Conservation (phyloP, 2,113 vertebrate genomes). For the Telmatochromis sp. region DNA sequence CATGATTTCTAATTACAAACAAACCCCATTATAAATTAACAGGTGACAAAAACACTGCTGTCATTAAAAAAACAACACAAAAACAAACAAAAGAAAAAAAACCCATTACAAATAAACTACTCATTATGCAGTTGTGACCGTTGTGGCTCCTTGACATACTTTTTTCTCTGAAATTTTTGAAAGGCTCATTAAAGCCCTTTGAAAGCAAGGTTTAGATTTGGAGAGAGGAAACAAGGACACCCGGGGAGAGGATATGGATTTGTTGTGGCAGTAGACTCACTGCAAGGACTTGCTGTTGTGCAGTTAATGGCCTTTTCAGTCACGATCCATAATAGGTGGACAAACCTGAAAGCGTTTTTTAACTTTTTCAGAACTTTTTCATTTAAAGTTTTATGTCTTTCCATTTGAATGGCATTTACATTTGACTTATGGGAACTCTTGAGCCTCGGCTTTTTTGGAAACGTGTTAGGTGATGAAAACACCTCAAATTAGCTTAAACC, state of each 20-base stretch:
- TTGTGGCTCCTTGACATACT: background rate
- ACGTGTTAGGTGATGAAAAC: background rate
- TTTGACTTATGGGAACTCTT: background rate
- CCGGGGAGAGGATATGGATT: background rate
- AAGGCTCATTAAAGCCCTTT: background rate
- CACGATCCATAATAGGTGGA: background rate
- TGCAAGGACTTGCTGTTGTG: background rate
- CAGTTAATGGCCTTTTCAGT: background rate
- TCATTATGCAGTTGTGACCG: background rate
- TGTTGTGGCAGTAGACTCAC: background rate
- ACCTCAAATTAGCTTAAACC: background rate
- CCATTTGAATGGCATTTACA: background rate
- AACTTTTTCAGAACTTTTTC: background rate
- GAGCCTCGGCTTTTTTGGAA: background rate
- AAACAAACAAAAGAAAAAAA: background rate
- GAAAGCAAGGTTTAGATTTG: background rate
- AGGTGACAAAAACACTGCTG: background rate
- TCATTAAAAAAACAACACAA: background rate
- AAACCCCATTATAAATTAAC: background rate
- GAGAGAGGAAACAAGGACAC: background rate
- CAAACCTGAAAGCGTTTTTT: background rate
- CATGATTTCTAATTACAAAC: background rate
- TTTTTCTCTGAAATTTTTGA: conserved; percentile 5
- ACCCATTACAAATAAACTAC: background rate
- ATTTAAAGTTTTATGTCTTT: background rate